A percentile compares a stretch with the other conserved stretches of the same genome.
Evolutionary conservation across 2,888 invertebrate species (phyloP).

Genomic region (Drosophila neoperkinsi): DNA sequence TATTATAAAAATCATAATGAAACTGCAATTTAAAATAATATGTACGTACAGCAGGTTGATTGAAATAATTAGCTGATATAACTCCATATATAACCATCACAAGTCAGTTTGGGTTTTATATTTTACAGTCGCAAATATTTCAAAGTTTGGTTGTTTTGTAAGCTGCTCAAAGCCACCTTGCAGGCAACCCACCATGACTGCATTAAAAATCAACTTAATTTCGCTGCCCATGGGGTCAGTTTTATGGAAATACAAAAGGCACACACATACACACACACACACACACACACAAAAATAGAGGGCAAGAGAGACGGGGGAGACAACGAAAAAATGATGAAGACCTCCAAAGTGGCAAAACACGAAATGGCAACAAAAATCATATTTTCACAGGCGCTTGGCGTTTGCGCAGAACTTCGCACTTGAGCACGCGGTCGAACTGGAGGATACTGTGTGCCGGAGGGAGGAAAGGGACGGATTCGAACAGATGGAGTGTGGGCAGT

Average conservation of each 20-base stretch:
- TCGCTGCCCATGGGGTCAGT: slow-evolving; percentile 82
- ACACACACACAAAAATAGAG: slow-evolving; percentile 13
- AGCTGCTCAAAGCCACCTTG: slow-evolving; percentile 53
- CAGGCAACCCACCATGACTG: slow-evolving; percentile 72
- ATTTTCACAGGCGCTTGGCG: slow-evolving; percentile 82
- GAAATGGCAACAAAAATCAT: slow-evolving; percentile 82
- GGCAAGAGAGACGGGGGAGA: slow-evolving; percentile 3
- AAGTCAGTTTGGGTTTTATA: slow-evolving; percentile 6
- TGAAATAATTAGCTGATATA: not conserved
- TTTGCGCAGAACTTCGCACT: slow-evolving; percentile 82
- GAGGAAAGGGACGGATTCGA: not conserved
- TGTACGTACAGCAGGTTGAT: not conserved
- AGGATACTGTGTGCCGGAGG: slow-evolving; percentile 9
- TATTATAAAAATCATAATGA: not conserved
- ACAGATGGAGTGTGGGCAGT: slow-evolving; percentile 60
- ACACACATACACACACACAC: slow-evolving; percentile 26
- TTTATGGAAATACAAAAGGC: slow-evolving; percentile 73
- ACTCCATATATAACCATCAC: not conserved
- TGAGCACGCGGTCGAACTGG: slow-evolving; percentile 60
- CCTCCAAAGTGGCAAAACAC: slow-evolving; percentile 82
- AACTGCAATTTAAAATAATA: not conserved
- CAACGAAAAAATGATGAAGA: slow-evolving; percentile 73
- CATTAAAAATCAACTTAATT: slow-evolving; percentile 82
- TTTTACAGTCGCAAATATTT: slow-evolving; percentile 20
- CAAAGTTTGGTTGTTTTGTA: slow-evolving; percentile 27